Base-by-base conservation (phyloP, 2,113 vertebrate genomes). In the Myrmophylax atrothorax region DNA sequence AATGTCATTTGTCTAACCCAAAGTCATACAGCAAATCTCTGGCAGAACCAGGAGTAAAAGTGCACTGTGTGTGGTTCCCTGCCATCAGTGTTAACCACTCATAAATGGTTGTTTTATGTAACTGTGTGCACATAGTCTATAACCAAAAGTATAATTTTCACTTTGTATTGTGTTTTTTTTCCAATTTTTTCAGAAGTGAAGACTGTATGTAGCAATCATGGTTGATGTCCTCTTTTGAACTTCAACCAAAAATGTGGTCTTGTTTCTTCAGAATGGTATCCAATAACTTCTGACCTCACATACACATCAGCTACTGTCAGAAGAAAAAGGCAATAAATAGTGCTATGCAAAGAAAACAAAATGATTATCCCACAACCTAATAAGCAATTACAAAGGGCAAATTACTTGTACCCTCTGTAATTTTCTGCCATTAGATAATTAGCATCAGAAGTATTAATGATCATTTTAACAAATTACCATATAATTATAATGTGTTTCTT, bases 341-440 rank as follows among this genome's bases (percentile, higher is more conserved):
- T 49, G 69, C 59, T 58, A 37, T 60, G 84, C 62, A 59, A 91
- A 92, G 91, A 95, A 95, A 93, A 86, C 80, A 91, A 96, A 94
- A 94, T 85, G 3, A 91, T 93, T 86, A 93, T 92, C 87, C 38
- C 73, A 55, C 84, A 77, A 82, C 58, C 77, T 87, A 86, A 89
- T 76, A 88, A 96, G 82, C 80, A 85, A 88, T 95, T 92, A 90
- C 72, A 91, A 84, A 94, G 92, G 94, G 83, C 64, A 81, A 81
- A 96, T 94, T 24, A 49, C 62, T 88, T 88, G 42, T 77, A 94
- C 83, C 83, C 90, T 84, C 92, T 67, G 75, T 72, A 94, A 94
- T 97, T 97, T 96, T 95, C 95, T 94, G 80, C 91, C 89, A 93
- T 88, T 95, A 95, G 93, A 73, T 96, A 94, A 97, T 96, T 97